Conservation (phyloP, 2,113 vertebrate species). For the Hypanus sabinus region DNA sequence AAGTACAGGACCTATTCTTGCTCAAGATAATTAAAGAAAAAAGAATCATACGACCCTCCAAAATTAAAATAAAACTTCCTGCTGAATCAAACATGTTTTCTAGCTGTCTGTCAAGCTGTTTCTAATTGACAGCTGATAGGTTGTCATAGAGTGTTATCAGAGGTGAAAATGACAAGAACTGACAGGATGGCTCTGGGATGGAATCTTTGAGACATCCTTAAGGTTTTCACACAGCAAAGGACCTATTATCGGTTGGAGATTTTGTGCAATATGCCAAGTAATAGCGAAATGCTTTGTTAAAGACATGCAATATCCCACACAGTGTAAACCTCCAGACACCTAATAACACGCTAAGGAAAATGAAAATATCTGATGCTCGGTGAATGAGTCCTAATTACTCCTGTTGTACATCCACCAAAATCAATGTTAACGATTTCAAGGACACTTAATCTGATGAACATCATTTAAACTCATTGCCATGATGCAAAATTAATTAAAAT, state of each 20-base stretch:
- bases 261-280: neutral
- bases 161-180: constrained; percentile 1
- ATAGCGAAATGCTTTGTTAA: neutral
- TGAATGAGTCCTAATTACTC: constrained; percentile 3
- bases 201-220: constrained; percentile 39
- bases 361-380: neutral
- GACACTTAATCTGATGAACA: neutral
- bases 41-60: neutral
- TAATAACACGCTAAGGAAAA: neutral
- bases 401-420: neutral
- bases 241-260: neutral
- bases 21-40: neutral
- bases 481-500: constrained; percentile 28
- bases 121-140: constrained; percentile 18
- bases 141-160: constrained; percentile 37
- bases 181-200: neutral
- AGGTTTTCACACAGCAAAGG: constrained; percentile 39
- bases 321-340: neutral
- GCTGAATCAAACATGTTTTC: neutral
- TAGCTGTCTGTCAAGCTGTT: neutral
- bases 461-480: neutral
- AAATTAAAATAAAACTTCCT: neutral
- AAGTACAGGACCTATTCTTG: neutral
- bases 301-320: neutral
- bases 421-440: neutral